Evolutionary conservation across 2,888 invertebrate species (phyloP).

Genomic region (Calameuta idolon): DNA sequence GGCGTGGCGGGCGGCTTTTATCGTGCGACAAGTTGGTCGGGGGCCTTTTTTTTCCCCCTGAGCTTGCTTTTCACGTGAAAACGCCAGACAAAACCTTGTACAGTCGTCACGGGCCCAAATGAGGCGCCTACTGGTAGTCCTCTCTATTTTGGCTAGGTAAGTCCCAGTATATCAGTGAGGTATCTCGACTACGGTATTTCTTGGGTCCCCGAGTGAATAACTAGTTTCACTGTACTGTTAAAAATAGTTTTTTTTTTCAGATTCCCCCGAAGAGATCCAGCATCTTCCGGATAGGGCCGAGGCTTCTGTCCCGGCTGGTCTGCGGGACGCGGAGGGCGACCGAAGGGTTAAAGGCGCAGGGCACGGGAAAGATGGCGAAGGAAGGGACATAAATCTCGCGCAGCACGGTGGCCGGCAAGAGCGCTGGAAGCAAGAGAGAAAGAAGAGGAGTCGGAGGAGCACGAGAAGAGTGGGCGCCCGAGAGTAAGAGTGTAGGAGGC

Average conservation of each 20-base stretch:
- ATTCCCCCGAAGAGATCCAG: background rate
- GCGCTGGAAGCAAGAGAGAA: slow-evolving; percentile 8
- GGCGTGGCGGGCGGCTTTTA: slow-evolving; percentile 10
- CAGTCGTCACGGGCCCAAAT: slow-evolving; percentile 32
- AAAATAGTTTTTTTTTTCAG: background rate
- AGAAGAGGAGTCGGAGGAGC: background rate
- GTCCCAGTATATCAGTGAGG: background rate
- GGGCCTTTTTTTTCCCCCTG: background rate
- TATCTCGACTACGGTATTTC: background rate
- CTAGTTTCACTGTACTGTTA: background rate
- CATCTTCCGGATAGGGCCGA: background rate
- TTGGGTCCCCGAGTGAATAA: background rate
- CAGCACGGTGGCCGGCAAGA: slow-evolving; percentile 15
- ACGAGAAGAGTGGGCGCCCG: background rate
- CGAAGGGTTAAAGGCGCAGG: background rate
- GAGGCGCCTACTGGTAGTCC: slow-evolving; percentile 21
- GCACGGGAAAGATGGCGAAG: slow-evolving; percentile 7
- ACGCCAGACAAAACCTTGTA: background rate
- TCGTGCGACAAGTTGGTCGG: slow-evolving; percentile 4
- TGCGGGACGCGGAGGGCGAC: background rate
- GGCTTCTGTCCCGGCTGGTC: background rate
- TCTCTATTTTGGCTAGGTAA: slow-evolving; percentile 20
- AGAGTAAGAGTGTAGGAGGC: background rate
- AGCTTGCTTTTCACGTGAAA: slow-evolving; percentile 1
- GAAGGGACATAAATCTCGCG: slow-evolving; percentile 10